phyloP scores from a whole-genome alignment of 2,888 invertebrate genomes.

The Polymixis lichenea region DNA sequence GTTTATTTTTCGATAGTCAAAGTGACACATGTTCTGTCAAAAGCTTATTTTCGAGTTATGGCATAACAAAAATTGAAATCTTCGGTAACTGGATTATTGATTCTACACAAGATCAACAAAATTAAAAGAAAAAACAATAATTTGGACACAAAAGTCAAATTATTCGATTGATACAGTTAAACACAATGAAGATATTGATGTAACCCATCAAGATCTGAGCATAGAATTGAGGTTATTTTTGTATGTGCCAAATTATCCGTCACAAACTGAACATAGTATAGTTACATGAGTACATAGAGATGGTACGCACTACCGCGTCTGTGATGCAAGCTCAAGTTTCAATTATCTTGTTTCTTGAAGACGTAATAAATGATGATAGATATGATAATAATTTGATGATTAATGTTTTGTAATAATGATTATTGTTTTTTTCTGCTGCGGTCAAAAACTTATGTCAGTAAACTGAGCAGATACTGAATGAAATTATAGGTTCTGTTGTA shows the following conservation, averaged over 20 bases:
- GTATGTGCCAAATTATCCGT: neutral
- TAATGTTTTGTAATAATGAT: conserved; percentile 15
- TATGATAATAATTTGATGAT: conserved; percentile 26
- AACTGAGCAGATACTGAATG: neutral
- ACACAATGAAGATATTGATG: too few species aligned
- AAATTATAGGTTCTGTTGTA: neutral
- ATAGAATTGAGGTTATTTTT: neutral
- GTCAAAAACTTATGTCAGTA: neutral
- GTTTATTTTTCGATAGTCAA: conserved; percentile 1
- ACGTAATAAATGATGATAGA: conserved; percentile 38
- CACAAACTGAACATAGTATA: conserved; percentile 20
- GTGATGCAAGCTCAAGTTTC: conserved; percentile 35
- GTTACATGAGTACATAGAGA: neutral
- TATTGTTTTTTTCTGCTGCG: conserved; percentile 11
- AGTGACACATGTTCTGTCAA: neutral
- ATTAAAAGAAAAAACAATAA: too few species aligned
- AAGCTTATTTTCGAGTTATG: neutral
- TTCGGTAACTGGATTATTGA: neutral
- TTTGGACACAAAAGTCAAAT: too few species aligned
- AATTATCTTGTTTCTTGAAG: conserved; percentile 32
- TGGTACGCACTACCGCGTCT: conserved; percentile 28
- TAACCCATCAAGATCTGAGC: too few species aligned
- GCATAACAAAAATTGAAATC: too few species aligned
- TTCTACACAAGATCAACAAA: neutral
- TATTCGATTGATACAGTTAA: too few species aligned